phyloP scores from a whole-genome alignment of 1,140 invertebrate species.

The Drosophila lowei region DNA sequence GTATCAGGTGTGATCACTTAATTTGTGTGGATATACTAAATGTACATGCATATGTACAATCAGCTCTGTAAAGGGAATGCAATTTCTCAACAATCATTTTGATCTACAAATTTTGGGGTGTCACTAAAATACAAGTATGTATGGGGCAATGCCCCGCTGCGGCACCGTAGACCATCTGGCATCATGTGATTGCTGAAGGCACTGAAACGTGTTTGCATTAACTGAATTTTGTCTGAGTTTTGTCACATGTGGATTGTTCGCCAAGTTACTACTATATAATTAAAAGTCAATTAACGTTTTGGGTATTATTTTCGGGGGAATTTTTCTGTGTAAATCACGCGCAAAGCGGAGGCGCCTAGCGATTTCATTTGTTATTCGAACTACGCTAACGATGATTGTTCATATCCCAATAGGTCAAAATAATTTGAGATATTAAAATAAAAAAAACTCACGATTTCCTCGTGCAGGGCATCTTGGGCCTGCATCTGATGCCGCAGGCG shows the following conservation, averaged over 20 bases:
- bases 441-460: conserved; percentile 72
- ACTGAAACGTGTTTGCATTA: conserved; percentile 1
- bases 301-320: conserved; percentile 18
- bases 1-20: no score
- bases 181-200: conserved; percentile 6
- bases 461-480: conserved; percentile 68
- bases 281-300: conserved; percentile 44
- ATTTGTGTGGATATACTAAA: no score
- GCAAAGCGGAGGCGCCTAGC: background rate
- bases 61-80: no score
- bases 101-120: no score
- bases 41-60: no score
- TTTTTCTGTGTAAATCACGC: conserved; percentile 32
- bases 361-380: no score
- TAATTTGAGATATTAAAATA: background rate
- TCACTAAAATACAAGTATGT: no score
- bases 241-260: conserved; percentile 39
- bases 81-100: no score
- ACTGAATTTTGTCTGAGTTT: conserved; percentile 14
- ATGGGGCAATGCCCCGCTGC: no score
- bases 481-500: conserved; percentile 76
- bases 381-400: background rate
- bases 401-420: background rate
- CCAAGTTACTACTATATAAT: conserved; percentile 23
- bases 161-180: conserved; percentile 1